These are phyloP conservation scores for Lycia hirtaria DNA, from an alignment of 2,888 invertebrate species.

Conservation along the genomic window DNA sequence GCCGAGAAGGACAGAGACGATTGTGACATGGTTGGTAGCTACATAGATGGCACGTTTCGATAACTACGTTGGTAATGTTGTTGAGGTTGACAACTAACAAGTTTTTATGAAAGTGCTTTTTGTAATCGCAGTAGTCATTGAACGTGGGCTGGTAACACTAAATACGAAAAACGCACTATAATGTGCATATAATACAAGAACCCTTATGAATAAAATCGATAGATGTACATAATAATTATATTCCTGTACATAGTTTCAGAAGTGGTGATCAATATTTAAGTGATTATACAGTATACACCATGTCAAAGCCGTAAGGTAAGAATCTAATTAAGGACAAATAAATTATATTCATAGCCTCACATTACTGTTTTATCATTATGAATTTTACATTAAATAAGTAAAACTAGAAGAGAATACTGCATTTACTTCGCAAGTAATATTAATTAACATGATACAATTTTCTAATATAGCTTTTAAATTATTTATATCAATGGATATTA, in stretches of 20 bases:
- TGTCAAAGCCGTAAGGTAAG: slow-evolving; percentile 16
- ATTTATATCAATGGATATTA: neutral
- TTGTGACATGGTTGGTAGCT: slow-evolving; percentile 16
- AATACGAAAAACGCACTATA: neutral
- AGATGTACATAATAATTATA: neutral
- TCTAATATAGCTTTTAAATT: neutral
- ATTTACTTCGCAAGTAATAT: neutral
- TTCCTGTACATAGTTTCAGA: slow-evolving; percentile 1
- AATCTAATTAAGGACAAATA: slow-evolving; percentile 6
- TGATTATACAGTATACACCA: too few species aligned
- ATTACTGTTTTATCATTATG: neutral
- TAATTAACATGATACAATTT: neutral
- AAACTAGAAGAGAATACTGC: neutral
- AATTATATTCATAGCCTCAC: slow-evolving; percentile 9
- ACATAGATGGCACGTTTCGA: slow-evolving; percentile 36
- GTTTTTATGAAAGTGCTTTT: neutral
- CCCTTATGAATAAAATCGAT: neutral
- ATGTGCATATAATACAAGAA: neutral
- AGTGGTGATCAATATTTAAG: neutral
- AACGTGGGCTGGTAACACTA: neutral
- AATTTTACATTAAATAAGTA: neutral
- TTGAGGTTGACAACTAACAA: neutral
- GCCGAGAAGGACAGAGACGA: neutral
- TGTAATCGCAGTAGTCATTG: neutral
- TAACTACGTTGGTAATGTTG: slow-evolving; percentile 13